A percentile compares a stretch with the other conserved stretches of the same genome.
These are phyloP conservation scores for Amia ocellicauda DNA, from an alignment of 2,113 vertebrate genomes.

Conservation along the genomic window DNA sequence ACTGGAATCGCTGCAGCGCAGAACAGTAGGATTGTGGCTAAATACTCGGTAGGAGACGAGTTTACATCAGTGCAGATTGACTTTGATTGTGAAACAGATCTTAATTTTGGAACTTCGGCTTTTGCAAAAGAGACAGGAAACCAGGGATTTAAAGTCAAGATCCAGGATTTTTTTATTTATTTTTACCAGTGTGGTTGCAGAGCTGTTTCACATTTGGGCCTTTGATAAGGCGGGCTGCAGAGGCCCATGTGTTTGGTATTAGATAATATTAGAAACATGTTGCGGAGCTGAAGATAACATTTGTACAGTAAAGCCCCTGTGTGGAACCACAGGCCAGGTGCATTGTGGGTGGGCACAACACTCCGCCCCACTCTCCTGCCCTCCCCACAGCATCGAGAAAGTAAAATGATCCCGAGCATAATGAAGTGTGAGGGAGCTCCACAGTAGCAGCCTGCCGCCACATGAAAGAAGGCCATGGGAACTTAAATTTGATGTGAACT, in stretches of 20 bases:
- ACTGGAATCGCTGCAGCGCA: too few species aligned
- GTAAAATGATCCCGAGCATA: not conserved
- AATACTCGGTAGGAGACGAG: not conserved
- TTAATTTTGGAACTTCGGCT: slow-evolving; percentile 1
- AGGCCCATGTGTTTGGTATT: slow-evolving; percentile 4
- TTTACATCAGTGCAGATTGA: not conserved
- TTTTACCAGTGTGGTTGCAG: not conserved
- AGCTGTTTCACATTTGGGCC: not conserved
- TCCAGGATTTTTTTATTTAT: not conserved
- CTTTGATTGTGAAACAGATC: not conserved
- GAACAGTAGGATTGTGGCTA: too few species aligned
- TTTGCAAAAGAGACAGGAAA: not conserved
- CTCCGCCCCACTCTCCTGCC: not conserved
- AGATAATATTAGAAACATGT: slow-evolving; percentile 1
- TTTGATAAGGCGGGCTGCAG: not conserved
- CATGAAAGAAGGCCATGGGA: not conserved
- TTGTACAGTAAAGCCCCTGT: not conserved
- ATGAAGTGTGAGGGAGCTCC: not conserved
- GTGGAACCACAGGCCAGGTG: not conserved
- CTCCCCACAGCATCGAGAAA: not conserved
- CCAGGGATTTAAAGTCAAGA: not conserved
- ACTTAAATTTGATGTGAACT: not conserved
- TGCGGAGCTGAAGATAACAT: not conserved
- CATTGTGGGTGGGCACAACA: not conserved
- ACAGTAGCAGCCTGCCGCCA: not conserved